These are phyloP conservation scores for Gymnosoma rotundatum DNA, from an alignment of 2,888 invertebrate species.

Conservation along the genomic window DNA sequence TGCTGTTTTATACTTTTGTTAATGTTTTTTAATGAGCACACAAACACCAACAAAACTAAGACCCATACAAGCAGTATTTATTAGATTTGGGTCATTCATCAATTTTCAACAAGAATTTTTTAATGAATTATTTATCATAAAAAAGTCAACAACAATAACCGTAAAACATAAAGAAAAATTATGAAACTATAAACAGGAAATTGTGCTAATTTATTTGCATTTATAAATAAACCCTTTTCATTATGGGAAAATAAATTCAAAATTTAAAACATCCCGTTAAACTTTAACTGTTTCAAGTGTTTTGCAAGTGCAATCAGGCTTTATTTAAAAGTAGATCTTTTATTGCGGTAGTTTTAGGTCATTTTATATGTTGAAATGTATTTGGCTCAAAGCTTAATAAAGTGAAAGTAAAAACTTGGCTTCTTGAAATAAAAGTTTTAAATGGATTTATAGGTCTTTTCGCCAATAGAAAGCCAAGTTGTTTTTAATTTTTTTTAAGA, in stretches of 20 bases:
- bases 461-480: neutral
- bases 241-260: neutral
- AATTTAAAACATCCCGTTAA: slow-evolving; percentile 7
- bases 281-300: slow-evolving; percentile 15
- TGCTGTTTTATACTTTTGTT: slow-evolving; percentile 18
- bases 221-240: slow-evolving; percentile 4
- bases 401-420: slow-evolving; percentile 43
- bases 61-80: slow-evolving; percentile 1
- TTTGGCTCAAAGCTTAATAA: slow-evolving; percentile 34
- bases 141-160: neutral
- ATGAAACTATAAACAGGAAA: slow-evolving; percentile 26
- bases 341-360: neutral
- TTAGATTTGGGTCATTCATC: slow-evolving; percentile 65
- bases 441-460: slow-evolving; percentile 18
- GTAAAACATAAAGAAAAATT: neutral
- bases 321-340: slow-evolving; percentile 18
- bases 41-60: slow-evolving; percentile 1
- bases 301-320: slow-evolving; percentile 1
- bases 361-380: neutral
- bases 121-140: slow-evolving; percentile 39
- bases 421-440: neutral
- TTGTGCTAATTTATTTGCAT: slow-evolving; percentile 42
- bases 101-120: slow-evolving; percentile 52
- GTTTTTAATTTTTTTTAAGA: slow-evolving; percentile 4
- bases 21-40: slow-evolving; percentile 3